Conservation (phyloP, 2,113 vertebrate genomes). For the Pygoscelis adeliae region DNA sequence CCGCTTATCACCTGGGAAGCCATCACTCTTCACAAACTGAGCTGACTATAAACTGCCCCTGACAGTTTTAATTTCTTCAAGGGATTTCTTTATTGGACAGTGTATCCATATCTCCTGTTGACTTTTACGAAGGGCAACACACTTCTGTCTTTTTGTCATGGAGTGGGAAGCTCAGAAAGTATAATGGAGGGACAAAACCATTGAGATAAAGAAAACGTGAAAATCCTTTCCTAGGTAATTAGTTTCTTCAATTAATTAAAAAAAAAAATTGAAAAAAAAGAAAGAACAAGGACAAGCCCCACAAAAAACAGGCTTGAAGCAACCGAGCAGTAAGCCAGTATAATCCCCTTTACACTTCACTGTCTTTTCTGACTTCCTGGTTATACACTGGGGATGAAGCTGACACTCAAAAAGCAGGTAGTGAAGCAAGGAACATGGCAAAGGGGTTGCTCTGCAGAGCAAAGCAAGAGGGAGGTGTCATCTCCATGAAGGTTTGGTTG, state of each 20-base stretch:
- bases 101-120: neutral
- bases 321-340: neutral
- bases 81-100: neutral
- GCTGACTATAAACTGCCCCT: neutral
- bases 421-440: neutral
- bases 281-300: neutral
- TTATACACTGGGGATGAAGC: neutral
- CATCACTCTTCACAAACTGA: neutral
- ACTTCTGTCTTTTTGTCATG: neutral
- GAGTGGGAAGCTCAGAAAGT: neutral
- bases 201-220: neutral
- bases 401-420: neutral
- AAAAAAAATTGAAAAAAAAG: neutral
- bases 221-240: neutral
- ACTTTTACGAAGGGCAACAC: conserved; percentile 3
- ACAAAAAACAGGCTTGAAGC: neutral
- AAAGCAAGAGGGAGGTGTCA: neutral
- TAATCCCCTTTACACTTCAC: neutral
- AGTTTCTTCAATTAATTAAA: neutral
- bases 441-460: neutral
- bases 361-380: neutral
- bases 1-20: neutral
- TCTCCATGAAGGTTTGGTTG: neutral
- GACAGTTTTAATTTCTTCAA: conserved; percentile 54
- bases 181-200: neutral